Evolutionary conservation across 2,113 vertebrate genomes (phyloP).

Genomic region (Trinectes maculatus): DNA sequence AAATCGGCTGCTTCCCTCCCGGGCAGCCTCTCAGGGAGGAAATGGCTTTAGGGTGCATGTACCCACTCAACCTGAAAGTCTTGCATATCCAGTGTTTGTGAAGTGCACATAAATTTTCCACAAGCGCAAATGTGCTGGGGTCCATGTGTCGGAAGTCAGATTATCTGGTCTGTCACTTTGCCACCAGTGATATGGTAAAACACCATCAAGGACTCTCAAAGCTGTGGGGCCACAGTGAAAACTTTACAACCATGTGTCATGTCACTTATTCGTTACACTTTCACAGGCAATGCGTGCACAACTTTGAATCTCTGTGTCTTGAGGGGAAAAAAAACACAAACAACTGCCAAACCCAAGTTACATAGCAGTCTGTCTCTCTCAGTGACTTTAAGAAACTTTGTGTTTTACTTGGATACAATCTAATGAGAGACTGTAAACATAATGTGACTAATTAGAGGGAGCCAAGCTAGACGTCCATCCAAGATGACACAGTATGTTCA

Average conservation of each 20-base stretch:
- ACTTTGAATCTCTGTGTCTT: constrained; percentile 23
- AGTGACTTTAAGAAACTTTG: constrained; percentile 23
- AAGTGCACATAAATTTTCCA: constrained; percentile 57
- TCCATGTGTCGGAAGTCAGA: constrained; percentile 38
- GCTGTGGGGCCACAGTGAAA: constrained; percentile 51
- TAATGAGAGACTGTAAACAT: constrained; percentile 14
- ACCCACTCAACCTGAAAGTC: constrained; percentile 42
- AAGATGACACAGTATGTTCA: constrained; percentile 16
- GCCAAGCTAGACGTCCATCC: background rate
- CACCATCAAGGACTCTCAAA: constrained; percentile 47
- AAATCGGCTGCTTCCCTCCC: background rate
- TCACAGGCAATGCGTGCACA: constrained; percentile 38
- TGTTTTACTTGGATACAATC: constrained; percentile 28
- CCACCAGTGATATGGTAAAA: constrained; percentile 45
- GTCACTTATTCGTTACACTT: constrained; percentile 54
- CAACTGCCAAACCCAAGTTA: constrained; percentile 1
- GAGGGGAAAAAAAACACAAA: constrained; percentile 15
- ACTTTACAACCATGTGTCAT: constrained; percentile 57
- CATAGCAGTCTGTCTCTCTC: constrained; percentile 28
- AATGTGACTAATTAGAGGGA: constrained; percentile 7
- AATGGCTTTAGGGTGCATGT: constrained; percentile 14
- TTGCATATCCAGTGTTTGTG: constrained; percentile 32
- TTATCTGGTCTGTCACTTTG: constrained; percentile 56
- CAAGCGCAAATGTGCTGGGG: constrained; percentile 27
- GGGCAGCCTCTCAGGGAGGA: constrained; percentile 7